These are phyloP conservation scores for Leptinotarsa peninsularis DNA, from an alignment of 2,888 invertebrate species.

Conservation along the genomic window DNA sequence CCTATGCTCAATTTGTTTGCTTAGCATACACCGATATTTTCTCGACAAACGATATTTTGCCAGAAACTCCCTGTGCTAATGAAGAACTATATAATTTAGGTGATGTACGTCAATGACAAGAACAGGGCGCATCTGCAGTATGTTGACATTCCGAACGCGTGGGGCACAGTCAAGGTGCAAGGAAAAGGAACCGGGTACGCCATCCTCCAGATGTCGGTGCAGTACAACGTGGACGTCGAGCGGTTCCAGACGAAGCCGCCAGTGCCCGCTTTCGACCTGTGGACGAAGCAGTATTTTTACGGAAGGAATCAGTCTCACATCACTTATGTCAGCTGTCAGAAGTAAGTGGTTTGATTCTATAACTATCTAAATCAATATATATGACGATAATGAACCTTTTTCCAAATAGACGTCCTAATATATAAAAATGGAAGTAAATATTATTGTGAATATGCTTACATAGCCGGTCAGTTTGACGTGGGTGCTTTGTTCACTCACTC, in stretches of 20 bases:
- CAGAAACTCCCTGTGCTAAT: no score
- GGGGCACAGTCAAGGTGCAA: constrained; percentile 93
- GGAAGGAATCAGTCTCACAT: constrained; percentile 96
- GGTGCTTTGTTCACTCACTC: no score
- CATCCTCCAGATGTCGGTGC: constrained; percentile 91
- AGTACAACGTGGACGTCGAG: constrained; percentile 89
- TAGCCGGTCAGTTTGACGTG: no score
- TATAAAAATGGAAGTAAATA: no score
- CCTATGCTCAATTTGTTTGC: no score
- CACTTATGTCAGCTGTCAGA: constrained; percentile 86
- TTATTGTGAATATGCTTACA: no score
- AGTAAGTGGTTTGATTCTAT: constrained; percentile 67
- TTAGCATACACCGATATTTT: no score
- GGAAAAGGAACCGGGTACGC: constrained; percentile 95
- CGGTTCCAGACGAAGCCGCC: constrained; percentile 90
- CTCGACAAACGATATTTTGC: no score
- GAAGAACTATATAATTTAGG: background rate
- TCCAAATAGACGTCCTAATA: no score
- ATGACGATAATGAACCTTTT: no score
- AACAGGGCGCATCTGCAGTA: constrained; percentile 84
- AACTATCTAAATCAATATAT: no score
- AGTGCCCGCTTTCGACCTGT: constrained; percentile 81
- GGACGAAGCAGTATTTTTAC: constrained; percentile 79
- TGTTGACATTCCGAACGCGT: constrained; percentile 89
- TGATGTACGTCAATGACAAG: constrained; percentile 76